A percentile compares a stretch with the other conserved stretches of the same genome.
These are phyloP conservation scores for Saccopteryx leptura DNA, from an alignment of 2,113 vertebrate species.

Conservation along the genomic window DNA sequence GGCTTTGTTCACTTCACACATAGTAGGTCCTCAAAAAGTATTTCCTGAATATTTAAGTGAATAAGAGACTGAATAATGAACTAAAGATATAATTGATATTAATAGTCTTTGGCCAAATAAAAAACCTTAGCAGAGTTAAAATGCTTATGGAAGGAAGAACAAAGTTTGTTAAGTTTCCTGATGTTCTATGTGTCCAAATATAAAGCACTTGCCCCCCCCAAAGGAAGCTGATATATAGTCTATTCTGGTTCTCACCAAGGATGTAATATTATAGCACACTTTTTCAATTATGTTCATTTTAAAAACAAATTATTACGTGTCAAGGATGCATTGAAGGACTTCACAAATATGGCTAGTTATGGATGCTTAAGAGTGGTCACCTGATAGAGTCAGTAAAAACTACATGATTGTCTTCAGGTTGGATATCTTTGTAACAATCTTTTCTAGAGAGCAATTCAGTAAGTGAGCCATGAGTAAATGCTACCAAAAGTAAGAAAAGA, in stretches of 20 bases:
- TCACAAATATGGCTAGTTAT: background rate
- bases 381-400: background rate
- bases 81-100: background rate
- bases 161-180: background rate
- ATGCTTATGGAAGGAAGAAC: background rate
- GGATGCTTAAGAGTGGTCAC: background rate
- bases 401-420: background rate
- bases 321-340: background rate
- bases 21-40: background rate
- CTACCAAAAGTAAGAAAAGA: background rate
- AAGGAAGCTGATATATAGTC: background rate
- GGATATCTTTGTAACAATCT: background rate
- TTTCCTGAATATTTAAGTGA: background rate
- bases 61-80: background rate
- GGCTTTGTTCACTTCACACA: background rate
- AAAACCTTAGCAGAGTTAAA: background rate
- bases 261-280: background rate
- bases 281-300: background rate
- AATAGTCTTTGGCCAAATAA: background rate
- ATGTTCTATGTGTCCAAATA: background rate
- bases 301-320: background rate
- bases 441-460: background rate
- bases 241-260: background rate
- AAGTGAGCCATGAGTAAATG: background rate
- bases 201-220: background rate